Evolutionary conservation across 2,113 vertebrate genomes (phyloP), one percentile per base, ranked within the genome.

Genomic region (Acrocephalus kingi): DNA sequence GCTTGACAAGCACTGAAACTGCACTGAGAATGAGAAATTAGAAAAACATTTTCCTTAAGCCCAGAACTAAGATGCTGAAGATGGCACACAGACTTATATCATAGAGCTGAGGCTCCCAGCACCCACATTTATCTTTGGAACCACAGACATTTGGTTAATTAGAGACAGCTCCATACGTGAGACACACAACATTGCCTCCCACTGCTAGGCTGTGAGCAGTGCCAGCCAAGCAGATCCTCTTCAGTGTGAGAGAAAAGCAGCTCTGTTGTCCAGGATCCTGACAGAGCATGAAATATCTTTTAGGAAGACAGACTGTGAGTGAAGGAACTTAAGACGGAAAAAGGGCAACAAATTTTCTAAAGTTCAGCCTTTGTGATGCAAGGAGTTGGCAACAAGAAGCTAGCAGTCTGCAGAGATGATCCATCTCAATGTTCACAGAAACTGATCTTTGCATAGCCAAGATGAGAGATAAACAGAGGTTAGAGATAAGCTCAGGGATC

Each of bases 131-230:
- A 69, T 33, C 82, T 92, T 76, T 88, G 67, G 62, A 93, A 90
- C 67, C 46, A 68, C 20, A 85, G 66, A 46, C 3, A 0, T 73
- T 88, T 86, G 67, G 67, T 83, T 96, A 95, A 95, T 95, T 77
- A 90, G 79, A 94, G 82, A 92, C 90, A 95, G 88, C 35, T 73
- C n/a, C 45, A 80, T 92, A 83, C 14, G 51, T 95, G 94, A 95
- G 85, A 66, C 78, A 54, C 63, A 77, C 75, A 76, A 30, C 76
- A 58, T 88, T 3, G 8, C 83, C 85, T 93, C 85, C 94, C 68
- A 90, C 85, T 95, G 90, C 75, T 88, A 79, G 37, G 75, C 85
- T 85, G 78, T 16, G n/a, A 92, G 82, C 63, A 83, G 64, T 71
- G 88, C 85, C 92, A 90, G 85, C 55, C 90, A 92, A 37, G 59